Evolutionary conservation across 2,113 vertebrate species (phyloP).

Genomic region (Mesocricetus auratus): DNA sequence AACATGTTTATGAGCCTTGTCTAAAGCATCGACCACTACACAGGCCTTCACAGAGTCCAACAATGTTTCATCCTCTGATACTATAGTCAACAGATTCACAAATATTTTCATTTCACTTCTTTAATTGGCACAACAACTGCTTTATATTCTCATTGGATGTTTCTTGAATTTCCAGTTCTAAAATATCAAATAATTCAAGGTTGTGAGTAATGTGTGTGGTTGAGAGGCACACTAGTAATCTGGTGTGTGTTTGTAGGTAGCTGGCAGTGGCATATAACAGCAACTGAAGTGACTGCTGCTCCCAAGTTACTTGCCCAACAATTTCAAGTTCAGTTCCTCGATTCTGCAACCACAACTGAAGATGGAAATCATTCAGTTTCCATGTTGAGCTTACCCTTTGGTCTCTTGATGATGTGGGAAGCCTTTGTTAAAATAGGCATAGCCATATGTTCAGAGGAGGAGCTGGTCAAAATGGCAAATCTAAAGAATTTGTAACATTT

Average conservation of each 20-base stretch:
- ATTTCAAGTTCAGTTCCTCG: slow-evolving; percentile 15
- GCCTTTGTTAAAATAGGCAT: background rate
- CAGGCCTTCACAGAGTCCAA: background rate
- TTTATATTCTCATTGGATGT: background rate
- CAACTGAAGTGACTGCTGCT: background rate
- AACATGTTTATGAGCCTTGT: background rate
- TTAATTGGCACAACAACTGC: background rate
- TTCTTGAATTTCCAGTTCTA: background rate
- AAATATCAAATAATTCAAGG: background rate
- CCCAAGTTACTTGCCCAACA: background rate
- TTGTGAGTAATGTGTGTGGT: background rate
- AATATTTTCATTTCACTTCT: background rate
- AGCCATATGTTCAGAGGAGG: background rate
- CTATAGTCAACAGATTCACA: background rate
- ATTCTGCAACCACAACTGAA: background rate
- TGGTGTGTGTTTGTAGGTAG: background rate
- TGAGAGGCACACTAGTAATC: background rate
- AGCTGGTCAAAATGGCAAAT: background rate
- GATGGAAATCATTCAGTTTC: background rate
- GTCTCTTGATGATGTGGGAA: background rate
- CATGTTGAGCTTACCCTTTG: background rate
- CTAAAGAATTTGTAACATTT: background rate
- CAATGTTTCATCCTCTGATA: background rate
- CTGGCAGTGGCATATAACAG: background rate
- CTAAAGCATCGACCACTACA: background rate